Base-by-base conservation (phyloP, 2,888 invertebrate genomes). In the Acrobasis consociella region DNA sequence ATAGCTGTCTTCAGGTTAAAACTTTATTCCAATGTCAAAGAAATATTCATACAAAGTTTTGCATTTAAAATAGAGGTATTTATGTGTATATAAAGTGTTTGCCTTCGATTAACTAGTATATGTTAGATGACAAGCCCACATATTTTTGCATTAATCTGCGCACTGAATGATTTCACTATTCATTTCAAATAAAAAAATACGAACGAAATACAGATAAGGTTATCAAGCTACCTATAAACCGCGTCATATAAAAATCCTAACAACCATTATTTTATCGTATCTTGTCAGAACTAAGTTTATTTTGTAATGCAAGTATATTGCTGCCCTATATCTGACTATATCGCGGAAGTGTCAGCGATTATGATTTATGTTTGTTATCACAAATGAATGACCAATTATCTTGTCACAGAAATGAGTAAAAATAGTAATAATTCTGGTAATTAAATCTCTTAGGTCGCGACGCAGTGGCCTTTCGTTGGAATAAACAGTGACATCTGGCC, bases 381-480 rank as follows among this genome's bases (percentile, higher is more conserved):
- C 1, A 11, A 46, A 42, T 46, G 46, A 46, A 11, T 46, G 46
- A n/a, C 46, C n/a, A 13, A 46, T 46, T 53, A 16, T 56, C 52
- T 9, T 13, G 17, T 22, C 9, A 22, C 17, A 56, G 11, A 46
- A 56, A 56, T 56, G 15, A 42, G 13, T 42, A 13, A 17, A 13
- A 46, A 42, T 15, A 46, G 56, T 56, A 56, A 56, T 56, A 56
- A 42, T 56, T 56, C 56, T 56, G 42, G 56, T 56, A 56, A 56
- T 56, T 56, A 56, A 56, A 56, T 56, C 56, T 46, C 13, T 42
- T 8, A 17, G 42, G 10, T 42, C 56, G 10, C 5, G 13, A 16
- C 22, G 42, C 39, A 17, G 17, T 42, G 56, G 42, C 13, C 1
- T 13, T 42, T 15, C 13, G 42, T 22, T 11, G 46, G n/a, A 46